phyloP scores from a whole-genome alignment of 2,797 vertebrate genomes.

The Gallirallus australis region DNA sequence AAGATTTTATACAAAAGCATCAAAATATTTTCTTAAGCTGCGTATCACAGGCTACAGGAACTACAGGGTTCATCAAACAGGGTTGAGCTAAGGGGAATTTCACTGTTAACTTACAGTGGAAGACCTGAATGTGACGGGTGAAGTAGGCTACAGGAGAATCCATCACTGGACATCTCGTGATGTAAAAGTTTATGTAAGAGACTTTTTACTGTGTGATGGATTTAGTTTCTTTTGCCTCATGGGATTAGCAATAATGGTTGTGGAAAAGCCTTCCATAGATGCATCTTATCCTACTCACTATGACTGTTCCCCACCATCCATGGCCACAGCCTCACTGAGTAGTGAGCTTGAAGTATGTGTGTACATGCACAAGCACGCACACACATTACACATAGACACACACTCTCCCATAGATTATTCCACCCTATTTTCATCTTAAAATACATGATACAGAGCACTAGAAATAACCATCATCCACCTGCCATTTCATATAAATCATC shows the following conservation, averaged over 20 bases:
- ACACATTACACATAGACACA: too few species aligned
- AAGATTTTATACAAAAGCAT: not conserved
- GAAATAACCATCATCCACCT: not conserved
- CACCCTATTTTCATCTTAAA: not conserved
- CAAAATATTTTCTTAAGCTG: not conserved
- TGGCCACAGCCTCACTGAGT: not conserved
- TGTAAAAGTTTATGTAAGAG: not conserved
- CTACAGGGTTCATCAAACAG: not conserved
- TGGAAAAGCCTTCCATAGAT: not conserved
- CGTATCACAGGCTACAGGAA: not conserved
- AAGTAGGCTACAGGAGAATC: not conserved
- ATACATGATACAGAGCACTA: not conserved
- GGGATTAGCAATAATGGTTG: not conserved
- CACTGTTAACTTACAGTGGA: not conserved
- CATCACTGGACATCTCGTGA: not conserved
- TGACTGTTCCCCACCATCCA: rapidly evolving
- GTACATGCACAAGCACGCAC: too few species aligned
- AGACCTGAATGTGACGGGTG: not conserved
- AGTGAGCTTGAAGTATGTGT: not conserved
- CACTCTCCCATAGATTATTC: not conserved
- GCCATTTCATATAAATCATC: not conserved
- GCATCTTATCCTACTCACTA: not conserved
- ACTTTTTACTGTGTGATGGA: not conserved
- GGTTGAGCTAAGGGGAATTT: not conserved
- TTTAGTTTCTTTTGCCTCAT: not conserved